Base-by-base conservation (phyloP, 2,888 invertebrate species). In the Zaprionus obscuricornis region DNA sequence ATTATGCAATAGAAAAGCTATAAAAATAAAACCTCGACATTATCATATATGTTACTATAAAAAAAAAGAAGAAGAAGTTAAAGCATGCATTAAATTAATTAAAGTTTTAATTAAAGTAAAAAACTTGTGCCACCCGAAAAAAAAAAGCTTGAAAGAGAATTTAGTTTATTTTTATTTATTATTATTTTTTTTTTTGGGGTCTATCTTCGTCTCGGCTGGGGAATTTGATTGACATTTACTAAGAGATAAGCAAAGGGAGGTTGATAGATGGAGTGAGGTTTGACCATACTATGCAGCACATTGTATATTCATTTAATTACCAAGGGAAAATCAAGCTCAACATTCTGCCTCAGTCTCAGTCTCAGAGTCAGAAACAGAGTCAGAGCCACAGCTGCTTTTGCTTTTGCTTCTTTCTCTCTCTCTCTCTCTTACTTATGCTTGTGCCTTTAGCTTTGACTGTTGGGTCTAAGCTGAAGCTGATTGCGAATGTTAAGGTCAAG, bases 401-500 rank as follows among this genome's bases (percentile, higher is more conserved):
- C n/a, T n/a, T n/a, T n/a, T n/a, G n/a, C n/a, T n/a, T n/a, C n/a
- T n/a, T n/a, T n/a, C 16, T 26, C 27, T 26, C 33, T 24, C 11
- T n/a, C n/a, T n/a, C n/a, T n/a, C n/a, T n/a, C n/a, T n/a, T n/a
- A n/a, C n/a, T n/a, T n/a, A n/a, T n/a, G n/a, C n/a, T n/a, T n/a
- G n/a, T n/a, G n/a, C n/a, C n/a, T n/a, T n/a, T n/a, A n/a, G n/a
- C n/a, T n/a, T n/a, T n/a, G 11, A 27, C 29, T n/a, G 10, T 13
- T 24, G 29, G 39, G 14, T 14, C 26, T 14, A n/a, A 50, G 33
- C 52, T 27, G n/a, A n/a, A 54, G 36, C 68, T 66, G 66, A 65
- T 65, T 68, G 62, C 52, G 52, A 68, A 62, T 68, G 68, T 66
- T 68, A 68, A 68, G 68, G 68, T 68, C 68, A 68, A 58, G 52